Base-by-base conservation (phyloP, 2,113 vertebrate species). In the Siniperca chuatsi region DNA sequence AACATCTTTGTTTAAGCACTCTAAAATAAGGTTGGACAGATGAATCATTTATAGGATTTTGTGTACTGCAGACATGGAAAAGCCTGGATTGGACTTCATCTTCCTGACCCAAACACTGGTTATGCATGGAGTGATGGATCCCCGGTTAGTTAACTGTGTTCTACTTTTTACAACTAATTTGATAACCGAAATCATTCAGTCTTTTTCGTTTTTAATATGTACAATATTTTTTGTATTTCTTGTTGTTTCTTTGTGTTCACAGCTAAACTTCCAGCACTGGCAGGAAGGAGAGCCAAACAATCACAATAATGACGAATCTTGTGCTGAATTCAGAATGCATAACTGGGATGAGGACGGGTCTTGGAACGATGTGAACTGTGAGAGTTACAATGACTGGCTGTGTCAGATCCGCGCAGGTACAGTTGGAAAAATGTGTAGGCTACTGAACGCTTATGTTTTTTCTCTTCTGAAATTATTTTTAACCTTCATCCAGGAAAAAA, bases 401-500 rank as follows among this genome's bases (percentile, higher is more conserved):
- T 99, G 98, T 92, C 96, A 99, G 83, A 97, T 99, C 82, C 95
- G 67, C 40, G 96, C 96, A 97, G 98, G 98, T 99, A 97, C 33
- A 55, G 55, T 29, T 20, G 3, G 48, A 20, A 33, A 75, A 75
- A 44, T 46, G 4, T 50, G n/a, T 8, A 37, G 35, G 35, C 35
- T 37, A 29, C 13, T 37, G 2, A n/a, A 33, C 23, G 2, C 21
- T 18, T 5, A 7, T 44, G 5, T 29, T 74, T 33, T 35, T 3
- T 74, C 1, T 69, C 2, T 29, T 55, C 15, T 70, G 8, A 58
- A 52, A 50, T 40, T 11, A 44, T 16, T 18, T 57, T 69, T 21
- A 42, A 16, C 8, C 7, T 25, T 74, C n/a, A 74, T 46, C 12
- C 21, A 29, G 54, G 54, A 25, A 73, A 44, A 60, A 74, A 16